Conservation (phyloP, 1,140 invertebrate genomes). For the Aphelenchoides avenae region DNA sequence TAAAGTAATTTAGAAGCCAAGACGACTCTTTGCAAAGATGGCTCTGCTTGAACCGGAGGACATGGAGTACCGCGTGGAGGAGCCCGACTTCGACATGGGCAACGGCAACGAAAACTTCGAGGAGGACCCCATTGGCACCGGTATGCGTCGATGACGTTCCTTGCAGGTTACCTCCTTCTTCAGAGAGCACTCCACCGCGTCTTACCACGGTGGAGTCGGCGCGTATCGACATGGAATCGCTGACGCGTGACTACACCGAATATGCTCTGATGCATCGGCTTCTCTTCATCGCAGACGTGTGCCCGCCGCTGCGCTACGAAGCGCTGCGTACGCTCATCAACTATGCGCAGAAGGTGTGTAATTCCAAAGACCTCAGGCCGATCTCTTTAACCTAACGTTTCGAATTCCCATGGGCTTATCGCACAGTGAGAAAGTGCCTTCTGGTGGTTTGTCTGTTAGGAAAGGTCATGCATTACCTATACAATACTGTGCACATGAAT, state of each 20-base stretch:
- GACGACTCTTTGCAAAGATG: too few species aligned
- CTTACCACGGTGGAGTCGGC: conserved; percentile 24
- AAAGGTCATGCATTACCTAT: too few species aligned
- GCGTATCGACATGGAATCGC: conserved; percentile 30
- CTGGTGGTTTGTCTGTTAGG: too few species aligned
- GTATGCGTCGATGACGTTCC: conserved; percentile 10
- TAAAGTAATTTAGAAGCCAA: too few species aligned
- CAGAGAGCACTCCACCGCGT: conserved; percentile 8
- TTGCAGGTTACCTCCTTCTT: background rate
- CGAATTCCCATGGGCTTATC: background rate
- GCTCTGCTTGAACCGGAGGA: conserved; percentile 30
- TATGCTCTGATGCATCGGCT: conserved; percentile 37
- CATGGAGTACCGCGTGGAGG: conserved; percentile 21
- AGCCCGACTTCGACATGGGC: conserved; percentile 26
- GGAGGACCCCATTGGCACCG: conserved; percentile 14
- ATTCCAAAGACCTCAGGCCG: too few species aligned
- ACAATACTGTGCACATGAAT: too few species aligned
- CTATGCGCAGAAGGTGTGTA: conserved; percentile 33
- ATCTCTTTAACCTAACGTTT: conserved; percentile 12
- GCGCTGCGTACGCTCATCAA: conserved; percentile 36
- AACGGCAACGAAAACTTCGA: conserved; percentile 26
- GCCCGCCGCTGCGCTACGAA: conserved; percentile 33
- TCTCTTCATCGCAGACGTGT: conserved; percentile 28
- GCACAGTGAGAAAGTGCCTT: background rate
- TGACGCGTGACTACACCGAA: conserved; percentile 23